Evolutionary conservation across 2,888 invertebrate genomes (phyloP), one percentile per base, ranked within the genome.

Genomic region (Lissocephala sabroskyi): DNA sequence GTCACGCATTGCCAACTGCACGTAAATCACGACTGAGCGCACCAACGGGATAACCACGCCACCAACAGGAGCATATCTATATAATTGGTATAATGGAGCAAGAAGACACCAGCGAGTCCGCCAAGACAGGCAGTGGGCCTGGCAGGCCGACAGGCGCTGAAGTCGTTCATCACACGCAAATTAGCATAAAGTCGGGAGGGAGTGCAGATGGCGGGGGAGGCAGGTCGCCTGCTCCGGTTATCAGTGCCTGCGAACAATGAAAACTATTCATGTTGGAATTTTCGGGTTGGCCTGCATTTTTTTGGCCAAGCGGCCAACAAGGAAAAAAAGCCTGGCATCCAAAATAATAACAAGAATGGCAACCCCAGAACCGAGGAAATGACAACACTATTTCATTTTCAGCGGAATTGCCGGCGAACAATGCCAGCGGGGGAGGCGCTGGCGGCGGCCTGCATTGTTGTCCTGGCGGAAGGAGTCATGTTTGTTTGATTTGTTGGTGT

Each of bases 391-490:
- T 59, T 59, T 53, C 53, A 51, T 53, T 57, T 54, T 57, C 49
- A 51, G 51, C 48, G 50, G 50, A 56, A 59, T 54, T 57, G 49
- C 51, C 48, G 53, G 48, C 50, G 42, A 50, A 55, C 47, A 51
- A 51, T 48, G 43, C 30, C 45, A 32, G 13, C n/a, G 32, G 3
- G 13, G 13, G 14, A 4, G 3, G 3, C 16, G 16, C 14, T 16
- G 16, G 35, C 35, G 16, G 13, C 9, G 35, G 13, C 35, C n/a
- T 41, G 33, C 48, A 45, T 23, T 42, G 45, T 18, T 17, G 43
- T 30, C n/a, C n/a, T n/a, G n/a, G 28, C 58, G 52, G 56, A 59
- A 51, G 52, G 45, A 52, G 58, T 49, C 58, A 59, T 56, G 58
- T 59, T 59, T 59, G 49, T 52, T 56, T 54, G 53, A 43, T 43